Percentiles rank a stretch among this genome's conserved stretches.
These are phyloP conservation scores for Hemithea aestivaria DNA, from an alignment of 2,888 invertebrate species.

Conservation along the genomic window DNA sequence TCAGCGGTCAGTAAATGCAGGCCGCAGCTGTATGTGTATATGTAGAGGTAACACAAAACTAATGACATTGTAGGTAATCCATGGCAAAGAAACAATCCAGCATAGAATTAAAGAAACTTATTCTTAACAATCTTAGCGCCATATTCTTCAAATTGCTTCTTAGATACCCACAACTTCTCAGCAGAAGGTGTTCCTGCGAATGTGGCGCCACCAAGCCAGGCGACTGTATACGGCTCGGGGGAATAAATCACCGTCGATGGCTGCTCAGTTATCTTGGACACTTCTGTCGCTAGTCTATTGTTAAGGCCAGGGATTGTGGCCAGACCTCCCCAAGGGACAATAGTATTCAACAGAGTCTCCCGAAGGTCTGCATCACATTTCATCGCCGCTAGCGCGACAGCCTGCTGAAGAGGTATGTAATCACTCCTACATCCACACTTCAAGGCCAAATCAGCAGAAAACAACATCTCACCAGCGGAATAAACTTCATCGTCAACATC, in stretches of 20 bases:
- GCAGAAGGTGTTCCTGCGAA: slow-evolving; percentile 52
- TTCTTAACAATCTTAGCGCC: slow-evolving; percentile 54
- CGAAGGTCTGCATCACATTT: slow-evolving; percentile 55
- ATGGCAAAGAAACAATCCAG: too few relatives aligned
- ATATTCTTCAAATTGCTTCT: slow-evolving; percentile 56
- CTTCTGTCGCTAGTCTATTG: slow-evolving; percentile 42
- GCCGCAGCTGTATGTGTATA: too few relatives aligned
- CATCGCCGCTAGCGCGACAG: slow-evolving; percentile 33
- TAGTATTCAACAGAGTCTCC: slow-evolving; percentile 36
- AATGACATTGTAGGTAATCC: too few relatives aligned
- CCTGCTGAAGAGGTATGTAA: slow-evolving; percentile 42
- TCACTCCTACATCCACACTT: slow-evolving; percentile 27
- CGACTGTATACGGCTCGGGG: slow-evolving; percentile 44
- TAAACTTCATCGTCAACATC: slow-evolving; percentile 50
- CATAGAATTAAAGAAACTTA: slow-evolving; percentile 40
- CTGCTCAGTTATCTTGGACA: slow-evolving; percentile 30
- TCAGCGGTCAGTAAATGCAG: too few relatives aligned
- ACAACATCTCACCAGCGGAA: slow-evolving; percentile 48
- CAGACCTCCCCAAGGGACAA: slow-evolving; percentile 55
- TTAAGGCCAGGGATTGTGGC: slow-evolving; percentile 47
- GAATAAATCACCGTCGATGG: slow-evolving; percentile 41
- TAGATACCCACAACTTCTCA: slow-evolving; percentile 47
- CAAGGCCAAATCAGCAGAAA: slow-evolving; percentile 45
- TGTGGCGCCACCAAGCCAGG: slow-evolving; percentile 63
- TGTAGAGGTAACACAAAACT: too few relatives aligned